phyloP scores from a whole-genome alignment of 2,888 invertebrate species.

The Campoletis raptor region DNA sequence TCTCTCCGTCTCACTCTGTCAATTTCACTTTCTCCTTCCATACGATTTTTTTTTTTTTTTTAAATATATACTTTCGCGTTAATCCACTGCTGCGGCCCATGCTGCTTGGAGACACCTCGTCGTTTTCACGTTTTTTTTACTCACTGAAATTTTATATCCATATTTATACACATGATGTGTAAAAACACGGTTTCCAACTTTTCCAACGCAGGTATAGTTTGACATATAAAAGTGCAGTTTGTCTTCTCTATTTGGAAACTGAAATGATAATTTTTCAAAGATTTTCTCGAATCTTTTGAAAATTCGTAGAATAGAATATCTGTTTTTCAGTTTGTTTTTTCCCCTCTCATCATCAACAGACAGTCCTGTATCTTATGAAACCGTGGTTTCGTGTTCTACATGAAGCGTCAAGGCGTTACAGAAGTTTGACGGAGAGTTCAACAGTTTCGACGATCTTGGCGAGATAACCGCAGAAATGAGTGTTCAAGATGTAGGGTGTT shows the following conservation, averaged over 20 bases:
- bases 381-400: slow-evolving; percentile 39
- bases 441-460: slow-evolving; percentile 46
- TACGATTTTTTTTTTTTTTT: background rate
- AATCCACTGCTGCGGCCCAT: too few species aligned
- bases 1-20: background rate
- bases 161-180: too few species aligned
- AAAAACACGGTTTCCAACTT: too few species aligned
- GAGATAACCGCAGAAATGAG: slow-evolving; percentile 28
- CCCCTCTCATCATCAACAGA: background rate
- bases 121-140: background rate
- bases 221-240: background rate
- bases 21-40: background rate
- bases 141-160: too few species aligned
- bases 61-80: too few species aligned
- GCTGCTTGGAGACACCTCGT: background rate
- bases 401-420: slow-evolving; percentile 51
- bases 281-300: background rate
- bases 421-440: slow-evolving; percentile 55
- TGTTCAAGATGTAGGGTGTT: slow-evolving; percentile 30
- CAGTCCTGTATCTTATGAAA: background rate
- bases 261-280: background rate
- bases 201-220: too few species aligned
- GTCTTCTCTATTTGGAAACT: background rate
- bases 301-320: background rate
- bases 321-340: background rate